These are phyloP conservation scores for Pterois miles DNA, from an alignment of 2,797 vertebrate genomes.

Conservation along the genomic window DNA sequence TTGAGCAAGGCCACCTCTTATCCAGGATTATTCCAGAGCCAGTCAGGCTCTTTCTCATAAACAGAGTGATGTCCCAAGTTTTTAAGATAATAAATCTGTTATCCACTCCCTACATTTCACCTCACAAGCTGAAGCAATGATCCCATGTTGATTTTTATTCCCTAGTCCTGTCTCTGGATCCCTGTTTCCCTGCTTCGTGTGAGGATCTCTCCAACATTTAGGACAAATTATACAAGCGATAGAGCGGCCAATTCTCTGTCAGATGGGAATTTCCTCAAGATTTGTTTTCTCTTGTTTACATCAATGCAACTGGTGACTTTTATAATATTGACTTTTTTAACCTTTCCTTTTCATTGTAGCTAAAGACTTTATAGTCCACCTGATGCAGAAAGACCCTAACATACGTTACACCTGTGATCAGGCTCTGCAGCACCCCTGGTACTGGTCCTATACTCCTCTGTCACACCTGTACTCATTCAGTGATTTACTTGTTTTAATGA, in stretches of 20 bases:
- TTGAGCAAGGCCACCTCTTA: neutral
- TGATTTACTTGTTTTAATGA: neutral
- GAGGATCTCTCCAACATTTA: neutral
- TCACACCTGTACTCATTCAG: neutral
- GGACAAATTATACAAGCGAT: conserved; percentile 16
- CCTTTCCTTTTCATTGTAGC: conserved; percentile 76
- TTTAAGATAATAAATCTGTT: conserved; percentile 5
- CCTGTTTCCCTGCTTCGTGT: conserved; percentile 6
- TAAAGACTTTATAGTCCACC: conserved; percentile 95
- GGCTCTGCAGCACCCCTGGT: conserved; percentile 92
- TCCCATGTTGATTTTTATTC: conserved; percentile 3
- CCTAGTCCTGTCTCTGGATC: neutral
- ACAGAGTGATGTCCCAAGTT: neutral
- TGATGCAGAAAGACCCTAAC: conserved; percentile 94
- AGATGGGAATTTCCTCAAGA: neutral
- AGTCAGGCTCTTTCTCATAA: neutral
- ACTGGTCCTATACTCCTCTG: neutral
- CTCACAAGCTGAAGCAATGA: conserved; percentile 16
- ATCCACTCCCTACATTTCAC: neutral
- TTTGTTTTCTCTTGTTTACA: conserved; percentile 3
- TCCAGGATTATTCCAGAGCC: neutral
- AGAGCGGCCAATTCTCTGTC: neutral
- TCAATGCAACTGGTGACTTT: neutral
- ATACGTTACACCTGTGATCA: conserved; percentile 94
- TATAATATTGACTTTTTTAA: neutral